These are phyloP conservation scores for Drosophila subobscura DNA, from an alignment of 1,140 invertebrate species.

Conservation along the genomic window DNA sequence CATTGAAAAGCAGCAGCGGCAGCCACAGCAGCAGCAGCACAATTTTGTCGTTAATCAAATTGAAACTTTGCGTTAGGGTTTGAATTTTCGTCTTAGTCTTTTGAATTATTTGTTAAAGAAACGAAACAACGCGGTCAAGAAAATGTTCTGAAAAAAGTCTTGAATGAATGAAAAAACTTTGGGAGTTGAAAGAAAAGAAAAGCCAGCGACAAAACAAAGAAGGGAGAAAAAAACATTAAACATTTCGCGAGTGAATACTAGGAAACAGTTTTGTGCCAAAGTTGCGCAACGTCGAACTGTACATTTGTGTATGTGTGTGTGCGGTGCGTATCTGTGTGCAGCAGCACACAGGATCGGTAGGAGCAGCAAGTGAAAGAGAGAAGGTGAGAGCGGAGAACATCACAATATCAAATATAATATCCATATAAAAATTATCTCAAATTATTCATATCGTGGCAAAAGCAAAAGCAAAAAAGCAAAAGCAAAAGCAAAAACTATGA, in stretches of 20 bases:
- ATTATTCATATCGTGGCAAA: slow-evolving; percentile 77
- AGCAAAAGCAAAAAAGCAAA: slow-evolving; percentile 37
- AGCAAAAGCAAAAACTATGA: slow-evolving; percentile 35
- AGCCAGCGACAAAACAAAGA: slow-evolving; percentile 35
- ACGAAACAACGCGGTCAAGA: slow-evolving; percentile 40
- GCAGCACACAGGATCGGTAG: slow-evolving; percentile 27
- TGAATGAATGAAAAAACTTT: slow-evolving; percentile 63
- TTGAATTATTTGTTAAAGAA: slow-evolving; percentile 57
- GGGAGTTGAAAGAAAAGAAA: slow-evolving; percentile 29
- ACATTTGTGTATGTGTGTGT: slow-evolving; percentile 50
- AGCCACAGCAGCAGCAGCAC: slow-evolving; percentile 16
- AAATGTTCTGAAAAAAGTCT: slow-evolving; percentile 70
- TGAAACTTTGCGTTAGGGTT: slow-evolving; percentile 65
- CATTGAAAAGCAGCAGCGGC: too few species aligned
- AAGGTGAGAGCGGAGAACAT: slow-evolving; percentile 36
- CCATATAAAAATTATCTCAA: slow-evolving; percentile 59
- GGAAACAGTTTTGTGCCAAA: slow-evolving; percentile 52
- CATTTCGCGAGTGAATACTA: slow-evolving; percentile 35
- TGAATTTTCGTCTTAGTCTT: slow-evolving; percentile 70
- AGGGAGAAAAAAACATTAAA: slow-evolving; percentile 7
- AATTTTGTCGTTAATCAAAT: slow-evolving; percentile 62
- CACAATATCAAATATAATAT: slow-evolving; percentile 58
- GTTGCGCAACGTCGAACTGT: slow-evolving; percentile 24
- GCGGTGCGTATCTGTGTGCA: slow-evolving; percentile 29
- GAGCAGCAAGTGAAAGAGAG: slow-evolving; percentile 15